These are phyloP conservation scores for Penaeus monodon DNA, from an alignment of 2,888 invertebrate species.

Conservation along the genomic window DNA sequence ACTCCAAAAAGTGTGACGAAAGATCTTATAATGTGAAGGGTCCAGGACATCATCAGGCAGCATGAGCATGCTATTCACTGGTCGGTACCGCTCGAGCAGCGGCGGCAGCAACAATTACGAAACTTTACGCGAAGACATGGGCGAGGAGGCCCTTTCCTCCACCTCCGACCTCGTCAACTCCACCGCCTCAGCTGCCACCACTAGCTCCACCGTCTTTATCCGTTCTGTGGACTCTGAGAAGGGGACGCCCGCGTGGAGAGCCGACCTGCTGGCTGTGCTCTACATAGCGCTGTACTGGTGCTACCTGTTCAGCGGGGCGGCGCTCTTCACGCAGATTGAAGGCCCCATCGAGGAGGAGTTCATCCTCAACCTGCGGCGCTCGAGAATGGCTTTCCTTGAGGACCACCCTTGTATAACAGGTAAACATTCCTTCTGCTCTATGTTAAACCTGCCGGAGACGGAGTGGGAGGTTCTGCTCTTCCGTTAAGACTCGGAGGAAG, in stretches of 20 bases:
- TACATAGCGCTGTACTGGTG: constrained; percentile 41
- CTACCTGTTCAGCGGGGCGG: constrained; percentile 50
- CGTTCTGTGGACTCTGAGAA: background rate
- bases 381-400: constrained; percentile 18
- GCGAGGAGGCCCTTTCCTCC: background rate
- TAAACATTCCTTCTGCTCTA: constrained; percentile 5
- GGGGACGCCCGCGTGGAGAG: background rate
- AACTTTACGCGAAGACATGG: too few relatives aligned
- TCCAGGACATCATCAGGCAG: too few relatives aligned
- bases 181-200: constrained; percentile 2
- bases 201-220: background rate
- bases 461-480: too few relatives aligned
- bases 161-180: background rate
- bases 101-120: too few relatives aligned
- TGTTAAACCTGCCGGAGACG: too few relatives aligned
- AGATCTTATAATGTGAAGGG: too few relatives aligned
- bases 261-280: constrained; percentile 12
- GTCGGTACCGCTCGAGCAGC: too few relatives aligned
- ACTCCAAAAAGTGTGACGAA: too few relatives aligned
- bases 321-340: constrained; percentile 44
- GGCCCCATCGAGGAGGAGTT: constrained; percentile 36
- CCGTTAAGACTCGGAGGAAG: too few relatives aligned
- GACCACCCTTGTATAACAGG: constrained; percentile 44
- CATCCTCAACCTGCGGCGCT: background rate
- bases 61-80: too few relatives aligned